A percentile compares a stretch with the other conserved stretches of the same genome.
Evolutionary conservation across 2,113 vertebrate species (phyloP).

Genomic region (Neodontobutis hainanensis): DNA sequence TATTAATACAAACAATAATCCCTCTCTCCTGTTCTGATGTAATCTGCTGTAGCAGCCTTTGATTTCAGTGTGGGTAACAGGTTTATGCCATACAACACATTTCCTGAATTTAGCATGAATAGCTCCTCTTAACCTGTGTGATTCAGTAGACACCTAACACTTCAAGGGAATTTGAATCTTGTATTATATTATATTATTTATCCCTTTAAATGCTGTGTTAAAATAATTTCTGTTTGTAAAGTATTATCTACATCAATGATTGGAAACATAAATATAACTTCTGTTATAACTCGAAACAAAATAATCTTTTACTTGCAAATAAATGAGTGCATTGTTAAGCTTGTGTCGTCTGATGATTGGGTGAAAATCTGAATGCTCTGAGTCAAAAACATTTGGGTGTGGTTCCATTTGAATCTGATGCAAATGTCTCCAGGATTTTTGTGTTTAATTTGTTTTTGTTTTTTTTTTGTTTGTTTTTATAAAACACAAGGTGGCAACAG

Average conservation of each 20-base stretch:
- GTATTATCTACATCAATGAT: slow-evolving; percentile 61
- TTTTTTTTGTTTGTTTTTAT: too few relatives aligned
- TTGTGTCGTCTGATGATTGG: slow-evolving; percentile 15
- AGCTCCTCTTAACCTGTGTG: slow-evolving; percentile 50
- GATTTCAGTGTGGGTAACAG: slow-evolving; percentile 55
- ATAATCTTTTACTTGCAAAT: slow-evolving; percentile 42
- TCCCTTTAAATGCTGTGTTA: slow-evolving; percentile 3
- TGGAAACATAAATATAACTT: slow-evolving; percentile 35
- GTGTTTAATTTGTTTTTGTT: neutral
- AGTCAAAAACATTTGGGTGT: slow-evolving; percentile 23
- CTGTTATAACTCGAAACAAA: slow-evolving; percentile 10
- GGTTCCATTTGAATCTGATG: slow-evolving; percentile 50
- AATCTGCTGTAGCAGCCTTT: slow-evolving; percentile 51
- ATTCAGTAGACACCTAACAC: slow-evolving; percentile 53
- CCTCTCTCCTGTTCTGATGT: slow-evolving; percentile 26
- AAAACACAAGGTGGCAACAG: slow-evolving; percentile 65
- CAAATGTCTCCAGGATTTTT: slow-evolving; percentile 38
- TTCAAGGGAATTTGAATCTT: slow-evolving; percentile 31
- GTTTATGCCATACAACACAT: slow-evolving; percentile 44
- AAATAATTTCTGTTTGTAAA: slow-evolving; percentile 41
- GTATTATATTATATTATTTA: slow-evolving; percentile 48
- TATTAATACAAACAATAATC: neutral
- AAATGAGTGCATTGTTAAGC: slow-evolving; percentile 45
- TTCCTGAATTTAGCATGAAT: slow-evolving; percentile 35
- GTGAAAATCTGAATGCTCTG: slow-evolving; percentile 5